Conservation (phyloP, 1,140 invertebrate species). For the Macrosteles quadrilineatus region DNA sequence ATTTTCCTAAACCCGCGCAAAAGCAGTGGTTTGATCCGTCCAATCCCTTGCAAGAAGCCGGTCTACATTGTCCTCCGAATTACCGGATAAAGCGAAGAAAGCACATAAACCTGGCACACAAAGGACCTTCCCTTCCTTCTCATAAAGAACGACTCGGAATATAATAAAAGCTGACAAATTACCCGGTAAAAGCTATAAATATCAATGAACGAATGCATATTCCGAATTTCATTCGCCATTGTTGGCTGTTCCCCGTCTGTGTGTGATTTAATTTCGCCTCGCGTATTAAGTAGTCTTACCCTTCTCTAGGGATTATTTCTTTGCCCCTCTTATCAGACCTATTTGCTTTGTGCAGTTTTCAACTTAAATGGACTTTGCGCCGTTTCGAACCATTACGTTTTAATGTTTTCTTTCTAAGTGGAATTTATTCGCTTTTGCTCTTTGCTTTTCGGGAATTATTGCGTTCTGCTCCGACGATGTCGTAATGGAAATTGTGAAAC, state of each 20-base stretch:
- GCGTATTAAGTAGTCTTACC: slow-evolving; percentile 26
- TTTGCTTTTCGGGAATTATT: no score
- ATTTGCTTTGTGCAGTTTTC: slow-evolving; percentile 10
- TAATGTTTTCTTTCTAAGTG: slow-evolving; percentile 3
- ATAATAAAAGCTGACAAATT: slow-evolving; percentile 31
- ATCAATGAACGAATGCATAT: slow-evolving; percentile 31
- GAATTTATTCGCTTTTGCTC: neutral
- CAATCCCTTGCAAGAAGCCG: no score
- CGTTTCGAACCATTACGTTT: slow-evolving; percentile 21
- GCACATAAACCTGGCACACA: slow-evolving; percentile 19
- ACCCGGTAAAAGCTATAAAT: slow-evolving; percentile 30
- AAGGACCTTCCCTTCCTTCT: neutral
- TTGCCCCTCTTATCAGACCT: neutral
- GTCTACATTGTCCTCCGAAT: slow-evolving; percentile 16
- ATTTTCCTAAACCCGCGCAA: no score
- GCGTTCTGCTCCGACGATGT: no score
- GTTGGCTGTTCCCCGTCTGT: slow-evolving; percentile 8
- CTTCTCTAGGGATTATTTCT: slow-evolving; percentile 19
- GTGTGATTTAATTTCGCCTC: slow-evolving; percentile 28
- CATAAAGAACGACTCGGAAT: slow-evolving; percentile 26
- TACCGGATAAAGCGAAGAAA: slow-evolving; percentile 20
- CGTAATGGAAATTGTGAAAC: no score
- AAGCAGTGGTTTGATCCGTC: no score
- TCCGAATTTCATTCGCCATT: slow-evolving; percentile 31
- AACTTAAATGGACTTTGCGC: slow-evolving; percentile 22